Base-by-base conservation (phyloP, 2,888 invertebrate species). In the Cheilosia soror region DNA sequence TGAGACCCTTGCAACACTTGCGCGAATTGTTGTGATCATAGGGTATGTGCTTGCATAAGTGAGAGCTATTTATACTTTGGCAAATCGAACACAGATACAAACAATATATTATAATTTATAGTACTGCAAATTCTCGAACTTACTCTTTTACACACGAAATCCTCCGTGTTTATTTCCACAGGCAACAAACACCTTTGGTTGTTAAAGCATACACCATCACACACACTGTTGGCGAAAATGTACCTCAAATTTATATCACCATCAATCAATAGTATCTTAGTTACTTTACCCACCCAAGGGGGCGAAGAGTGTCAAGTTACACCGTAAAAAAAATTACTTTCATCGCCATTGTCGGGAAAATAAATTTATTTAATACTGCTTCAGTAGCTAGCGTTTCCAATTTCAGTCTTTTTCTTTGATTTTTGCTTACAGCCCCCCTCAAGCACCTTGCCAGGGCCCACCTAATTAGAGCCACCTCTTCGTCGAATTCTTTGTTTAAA, bases 361-460 rank as follows among this genome's bases (percentile, higher is more conserved):
- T 80, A 84, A 84, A 84, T 80, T 84, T 84, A 71, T 84, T 84
- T 84, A 84, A 79, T 80, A 69, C 79, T 75, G 84, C 84, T 79
- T 84, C 71, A 84, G 84, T 79, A 79, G 79, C 49, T 55, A 75
- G 75, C 75, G 60, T 76, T 84, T 84, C 80, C 84, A 84, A 84
- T 80, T 84, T 76, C 53, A 84, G 62, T 79, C 66, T 68, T 60
- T 80, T 76, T 68, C 84, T 84, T 84, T 84, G 84, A 84, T 71
- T 84, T 75, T 72, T 57, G 40, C 57, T 42, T 37, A 47, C 7
- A 20, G 33, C 47, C 49, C 37, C 57, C 60, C 51, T 11, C 15
- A 7, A 6, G 3, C 6, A 6, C 15, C 20, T 44, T 6, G n/a
- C 42, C 15, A 42, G n/a, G 13, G 5, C 42, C 42, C 42, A 44